Evolutionary conservation across 2,888 invertebrate species (phyloP), one percentile per base, ranked within the genome.

Genomic region (Drosophila helvetica): DNA sequence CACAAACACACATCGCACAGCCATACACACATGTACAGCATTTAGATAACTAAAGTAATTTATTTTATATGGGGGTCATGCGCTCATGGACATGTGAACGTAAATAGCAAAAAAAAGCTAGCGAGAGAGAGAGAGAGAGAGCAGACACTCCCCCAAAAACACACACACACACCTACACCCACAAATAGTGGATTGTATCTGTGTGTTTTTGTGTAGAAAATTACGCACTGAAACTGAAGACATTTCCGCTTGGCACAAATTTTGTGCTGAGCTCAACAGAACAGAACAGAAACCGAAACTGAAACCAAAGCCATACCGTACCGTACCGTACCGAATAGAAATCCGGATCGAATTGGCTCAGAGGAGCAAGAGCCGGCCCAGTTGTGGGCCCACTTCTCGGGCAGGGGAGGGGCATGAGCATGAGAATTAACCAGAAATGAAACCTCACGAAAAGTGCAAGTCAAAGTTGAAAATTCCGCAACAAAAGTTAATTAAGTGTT

Each of bases 1-100:
- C 38, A 59, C 59, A 46, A 19, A 33, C 63, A 46, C 33, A 18
- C 33, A 47, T n/a, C 12, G 56, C 15, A 56, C 18, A 22, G 3
- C 22, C 42, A 45, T 19, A 47, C 59, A 53, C 15, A 33, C 71
- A 58, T 30, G 33, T 18, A 58, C 70, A 66, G 83, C 76, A 83
- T 81, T 89, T 89, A 88, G 90, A 90, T 90, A 89, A 87, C 86
- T 85, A 87, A 89, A 91, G 90, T 90, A 90, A 90, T 90, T 90
- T 91, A 90, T 90, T 90, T 89, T 88, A 80, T 88, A 90, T 90
- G 84, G 90, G 82, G 90, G 90, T 90, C 91, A 88, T 85, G 86
- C 77, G 83, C 82, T 79, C 85, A 81, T 78, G 86, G 78, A 85
- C 88, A 89, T 87, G 78, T 75, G 75, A 77, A 87, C 81, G 87